These are phyloP conservation scores for Nipponacmea schrenckii DNA, from an alignment of 2,888 invertebrate genomes.

Conservation along the genomic window DNA sequence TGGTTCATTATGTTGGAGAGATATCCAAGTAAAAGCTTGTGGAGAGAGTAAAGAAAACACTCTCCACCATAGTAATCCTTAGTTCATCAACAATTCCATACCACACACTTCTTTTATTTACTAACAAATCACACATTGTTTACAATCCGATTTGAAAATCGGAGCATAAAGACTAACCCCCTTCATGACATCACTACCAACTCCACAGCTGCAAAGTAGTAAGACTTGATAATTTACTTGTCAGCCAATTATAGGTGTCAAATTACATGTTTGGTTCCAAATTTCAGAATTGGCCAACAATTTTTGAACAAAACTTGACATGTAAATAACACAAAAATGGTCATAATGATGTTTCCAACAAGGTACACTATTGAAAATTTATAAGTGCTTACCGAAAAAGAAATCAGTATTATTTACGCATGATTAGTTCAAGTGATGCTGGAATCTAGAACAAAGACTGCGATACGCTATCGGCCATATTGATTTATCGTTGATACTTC, in stretches of 20 bases:
- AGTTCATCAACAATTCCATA: not conserved
- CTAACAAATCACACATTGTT: slow-evolving; percentile 3
- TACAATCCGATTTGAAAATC: slow-evolving; percentile 1
- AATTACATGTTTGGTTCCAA: slow-evolving; percentile 5
- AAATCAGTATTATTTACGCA: slow-evolving; percentile 12
- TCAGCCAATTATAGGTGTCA: not conserved
- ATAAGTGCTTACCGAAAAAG: not conserved
- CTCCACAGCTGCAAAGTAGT: not conserved
- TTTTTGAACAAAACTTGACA: slow-evolving; percentile 4
- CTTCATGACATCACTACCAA: slow-evolving; percentile 4
- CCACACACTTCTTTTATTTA: slow-evolving; percentile 4
- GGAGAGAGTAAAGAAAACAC: not conserved
- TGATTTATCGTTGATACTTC: slow-evolving; percentile 51
- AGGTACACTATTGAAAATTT: no score
- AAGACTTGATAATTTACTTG: slow-evolving; percentile 1
- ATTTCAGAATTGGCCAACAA: not conserved
- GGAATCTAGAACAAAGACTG: slow-evolving; percentile 32
- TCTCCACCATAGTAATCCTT: not conserved
- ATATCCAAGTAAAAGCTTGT: not conserved
- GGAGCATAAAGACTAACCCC: not conserved
- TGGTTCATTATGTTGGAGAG: not conserved
- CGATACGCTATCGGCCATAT: slow-evolving; percentile 48
- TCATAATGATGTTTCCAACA: no score
- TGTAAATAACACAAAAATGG: slow-evolving; percentile 10
- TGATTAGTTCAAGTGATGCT: slow-evolving; percentile 20